These are phyloP conservation scores for Pheosia gnoma DNA, from an alignment of 2,888 invertebrate genomes.

Conservation along the genomic window DNA sequence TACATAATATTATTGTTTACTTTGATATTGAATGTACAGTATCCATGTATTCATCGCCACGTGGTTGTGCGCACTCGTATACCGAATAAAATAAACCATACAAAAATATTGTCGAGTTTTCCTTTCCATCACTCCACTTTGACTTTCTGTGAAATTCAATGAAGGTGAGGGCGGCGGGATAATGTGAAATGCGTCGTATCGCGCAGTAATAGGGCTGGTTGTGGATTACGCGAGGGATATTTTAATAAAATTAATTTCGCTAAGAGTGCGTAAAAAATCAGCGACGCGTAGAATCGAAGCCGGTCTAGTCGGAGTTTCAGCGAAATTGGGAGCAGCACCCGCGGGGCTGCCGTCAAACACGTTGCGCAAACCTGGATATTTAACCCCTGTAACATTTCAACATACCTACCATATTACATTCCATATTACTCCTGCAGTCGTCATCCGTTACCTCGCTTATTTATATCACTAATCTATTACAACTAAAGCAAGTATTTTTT, in stretches of 20 bases:
- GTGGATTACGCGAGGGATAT: conserved; percentile 19
- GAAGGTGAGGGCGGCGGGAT: conserved; percentile 6
- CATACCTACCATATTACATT: background rate
- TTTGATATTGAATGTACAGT: conserved; percentile 80
- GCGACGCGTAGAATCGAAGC: conserved; percentile 51
- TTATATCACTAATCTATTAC: too few relatives aligned
- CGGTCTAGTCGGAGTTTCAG: conserved; percentile 29
- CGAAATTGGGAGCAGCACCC: conserved; percentile 27
- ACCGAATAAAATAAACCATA: conserved; percentile 75
- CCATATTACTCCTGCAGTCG: background rate
- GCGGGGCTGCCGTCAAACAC: background rate
- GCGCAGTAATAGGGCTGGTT: conserved; percentile 26
- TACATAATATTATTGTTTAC: conserved; percentile 76
- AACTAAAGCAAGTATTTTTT: too few relatives aligned
- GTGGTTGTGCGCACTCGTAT: conserved; percentile 76
- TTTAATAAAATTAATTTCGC: conserved; percentile 63
- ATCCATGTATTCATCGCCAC: conserved; percentile 73
- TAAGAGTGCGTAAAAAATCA: conserved; percentile 54
- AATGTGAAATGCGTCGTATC: conserved; percentile 17
- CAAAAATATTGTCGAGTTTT: conserved; percentile 54
- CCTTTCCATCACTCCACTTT: conserved; percentile 43
- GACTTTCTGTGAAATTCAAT: conserved; percentile 40
- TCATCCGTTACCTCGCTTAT: too few relatives aligned
- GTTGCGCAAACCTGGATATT: background rate
- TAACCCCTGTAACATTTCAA: background rate